A percentile compares a stretch with the other conserved stretches of the same genome.
phyloP scores from a whole-genome alignment of 1,140 invertebrate species.

The Euschistus heros region DNA sequence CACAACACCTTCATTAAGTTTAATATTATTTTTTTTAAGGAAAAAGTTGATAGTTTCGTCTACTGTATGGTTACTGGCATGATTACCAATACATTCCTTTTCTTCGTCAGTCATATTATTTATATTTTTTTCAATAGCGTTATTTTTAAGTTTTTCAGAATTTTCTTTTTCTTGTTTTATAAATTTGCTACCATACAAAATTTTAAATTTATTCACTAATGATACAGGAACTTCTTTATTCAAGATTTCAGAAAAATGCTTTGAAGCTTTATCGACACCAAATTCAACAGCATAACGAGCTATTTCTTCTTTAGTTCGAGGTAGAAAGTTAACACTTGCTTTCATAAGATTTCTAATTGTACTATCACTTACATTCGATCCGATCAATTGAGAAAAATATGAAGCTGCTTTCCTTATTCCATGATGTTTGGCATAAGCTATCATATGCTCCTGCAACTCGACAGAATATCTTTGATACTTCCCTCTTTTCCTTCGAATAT shows the following conservation, averaged over 20 bases:
- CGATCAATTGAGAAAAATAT: slow-evolving; percentile 33
- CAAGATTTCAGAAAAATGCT: slow-evolving; percentile 32
- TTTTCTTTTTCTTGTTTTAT: slow-evolving; percentile 25
- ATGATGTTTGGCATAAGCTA: slow-evolving; percentile 32
- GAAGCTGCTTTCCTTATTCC: slow-evolving; percentile 32
- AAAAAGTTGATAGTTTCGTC: slow-evolving; percentile 32
- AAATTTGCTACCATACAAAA: slow-evolving; percentile 26
- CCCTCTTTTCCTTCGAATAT: slow-evolving; percentile 33
- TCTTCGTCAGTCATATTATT: slow-evolving; percentile 30
- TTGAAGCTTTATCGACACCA: slow-evolving; percentile 33
- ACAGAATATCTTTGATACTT: slow-evolving; percentile 35
- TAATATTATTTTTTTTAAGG: slow-evolving; percentile 32
- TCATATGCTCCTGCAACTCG: slow-evolving; percentile 36
- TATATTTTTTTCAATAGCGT: slow-evolving; percentile 18
- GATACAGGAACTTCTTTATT: slow-evolving; percentile 31
- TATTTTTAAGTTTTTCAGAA: slow-evolving; percentile 11
- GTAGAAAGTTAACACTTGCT: slow-evolving; percentile 31
- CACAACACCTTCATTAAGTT: slow-evolving; percentile 33
- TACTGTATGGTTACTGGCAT: slow-evolving; percentile 32
- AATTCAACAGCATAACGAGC: slow-evolving; percentile 33
- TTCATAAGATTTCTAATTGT: slow-evolving; percentile 36
- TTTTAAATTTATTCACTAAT: slow-evolving; percentile 35
- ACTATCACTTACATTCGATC: slow-evolving; percentile 34
- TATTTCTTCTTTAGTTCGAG: slow-evolving; percentile 35
- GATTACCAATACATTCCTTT: slow-evolving; percentile 34